phyloP scores from a whole-genome alignment of 2,888 invertebrate genomes.

The Mayetiola destructor region DNA sequence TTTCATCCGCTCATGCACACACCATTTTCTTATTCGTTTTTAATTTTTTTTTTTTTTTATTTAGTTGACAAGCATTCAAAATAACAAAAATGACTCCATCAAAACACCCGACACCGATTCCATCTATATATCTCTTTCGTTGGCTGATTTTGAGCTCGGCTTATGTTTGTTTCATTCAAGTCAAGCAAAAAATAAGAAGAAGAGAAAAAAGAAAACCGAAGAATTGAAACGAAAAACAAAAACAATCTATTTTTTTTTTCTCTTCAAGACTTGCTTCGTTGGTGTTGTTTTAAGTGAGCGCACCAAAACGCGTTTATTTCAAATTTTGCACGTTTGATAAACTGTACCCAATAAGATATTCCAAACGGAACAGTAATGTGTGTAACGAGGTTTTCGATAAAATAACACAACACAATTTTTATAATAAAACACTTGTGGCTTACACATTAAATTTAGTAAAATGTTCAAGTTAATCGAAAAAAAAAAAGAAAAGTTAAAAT shows the following conservation, averaged over 20 bases:
- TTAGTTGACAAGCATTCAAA: too few species aligned
- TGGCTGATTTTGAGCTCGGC: too few species aligned
- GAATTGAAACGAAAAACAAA: not conserved
- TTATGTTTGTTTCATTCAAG: too few species aligned
- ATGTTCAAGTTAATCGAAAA: conserved; percentile 11
- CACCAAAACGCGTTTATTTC: conserved; percentile 14
- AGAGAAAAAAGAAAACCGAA: too few species aligned
- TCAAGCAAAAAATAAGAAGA: too few species aligned
- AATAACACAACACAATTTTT: conserved; percentile 20
- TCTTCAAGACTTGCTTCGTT: not conserved
- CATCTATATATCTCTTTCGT: too few species aligned
- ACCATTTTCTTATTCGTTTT: not conserved
- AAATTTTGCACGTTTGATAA: conserved; percentile 19
- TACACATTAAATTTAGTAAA: conserved; percentile 19
- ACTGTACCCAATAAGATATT: conserved; percentile 20
- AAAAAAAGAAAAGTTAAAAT: not conserved
- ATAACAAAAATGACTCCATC: too few species aligned
- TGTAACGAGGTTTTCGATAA: conserved; percentile 21
- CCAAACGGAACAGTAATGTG: conserved; percentile 22
- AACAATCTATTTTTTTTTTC: too few species aligned
- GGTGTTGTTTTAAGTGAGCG: conserved; percentile 12
- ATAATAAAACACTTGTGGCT: conserved; percentile 17
- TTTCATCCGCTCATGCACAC: conserved; percentile 4
- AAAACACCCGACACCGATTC: too few species aligned
- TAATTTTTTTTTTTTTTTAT: too few species aligned